Evolutionary conservation across 2,113 vertebrate genomes (phyloP), one percentile per base, ranked within the genome.

Genomic region (Sigmodon hispidus): DNA sequence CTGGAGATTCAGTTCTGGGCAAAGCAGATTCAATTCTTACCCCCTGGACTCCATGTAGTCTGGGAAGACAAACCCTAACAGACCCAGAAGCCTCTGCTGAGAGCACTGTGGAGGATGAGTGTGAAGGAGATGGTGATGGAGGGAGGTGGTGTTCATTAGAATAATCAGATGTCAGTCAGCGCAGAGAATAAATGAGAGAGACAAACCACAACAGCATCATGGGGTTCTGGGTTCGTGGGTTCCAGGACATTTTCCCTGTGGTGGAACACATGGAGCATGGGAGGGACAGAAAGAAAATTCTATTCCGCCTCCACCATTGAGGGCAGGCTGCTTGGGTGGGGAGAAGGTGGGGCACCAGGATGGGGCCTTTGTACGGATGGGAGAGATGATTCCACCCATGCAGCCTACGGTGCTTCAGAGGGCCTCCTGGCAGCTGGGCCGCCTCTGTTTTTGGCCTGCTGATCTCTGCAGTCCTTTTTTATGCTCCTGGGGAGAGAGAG

Each of bases 201-300:
- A 31, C 5, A 0, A 16, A 45, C 43, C 26, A 0, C 1, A 40
- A 3, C 45, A 2, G 0, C 29, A 3, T 2, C 40, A 75, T 22
- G 83, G 45, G 92, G 40, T 7, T 69, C 29, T 22, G 7, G 50
- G 45, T 36, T 84, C 3, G 12, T 48, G 15, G 34, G 50, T 8
- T 36, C 11, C 48, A 3, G 69, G 0, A 0, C 63, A 29, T 83
- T 88, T 67, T 69, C 36, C 83, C 75, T 88, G 85, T 12, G 76
- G 65, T 22, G 5, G 69, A 34, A 9, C 0, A 3, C 9, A 0
- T 0, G 8, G 52, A 1, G 40, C 1, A 3, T 6, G 75, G 31
- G 1, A 3, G 31, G 15, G 16, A 22, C 3, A 26, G 22, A 36
- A 19, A 31, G 43, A 61, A 3, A 45, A 10, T 16, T 5, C 1